Base-by-base conservation (phyloP, 2,113 vertebrate genomes). In the Toxotes jaculatrix region DNA sequence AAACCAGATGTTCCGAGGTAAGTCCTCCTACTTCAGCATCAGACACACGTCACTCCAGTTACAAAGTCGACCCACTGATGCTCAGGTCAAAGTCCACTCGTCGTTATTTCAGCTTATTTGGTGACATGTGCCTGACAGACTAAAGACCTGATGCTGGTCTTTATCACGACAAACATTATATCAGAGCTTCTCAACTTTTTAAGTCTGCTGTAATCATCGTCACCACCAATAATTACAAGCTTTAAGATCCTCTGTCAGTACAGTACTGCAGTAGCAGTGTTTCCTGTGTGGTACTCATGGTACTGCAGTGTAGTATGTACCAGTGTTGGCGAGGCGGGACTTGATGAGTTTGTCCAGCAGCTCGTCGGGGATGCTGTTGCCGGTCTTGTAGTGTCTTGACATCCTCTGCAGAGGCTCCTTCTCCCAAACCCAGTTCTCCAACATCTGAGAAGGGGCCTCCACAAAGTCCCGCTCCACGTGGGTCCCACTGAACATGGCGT, bases 401-500 rank as follows among this genome's bases (percentile, higher is more conserved):
- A 99, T 99, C 42, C 97, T 95, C 79, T 94, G 94, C 85, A 99
- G 95, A 0, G 98, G 97, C 89, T 97, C 97, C 87, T 94, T 95
- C 93, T 99, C 98, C 98, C 98, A 99, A 31, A 99, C 98, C 98
- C 98, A 99, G 93, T 99, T 99, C 94, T 99, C 98, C 95, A 99
- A 61, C 98, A 99, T 99, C 95, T 99, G 98, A 0, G 98, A 99
- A 0, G 98, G 98, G 0, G 98, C 98, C 90, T 99, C 98, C 64
- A 99, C 98, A 0, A 99, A 99, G 87, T 99, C 98, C 8, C 98
- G 79, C 93, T 99, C 98, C 92, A 99, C 98, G 0, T 98, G 97
- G 0, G 98, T 99, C 65, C 98, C 98, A 0, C 98, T 99, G 94
- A 99, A 99, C 97, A 99, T 98, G 89, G 97, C 97, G 5, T 98